Conservation (phyloP, 2,113 vertebrate genomes). For the Hemiprocne comata region DNA sequence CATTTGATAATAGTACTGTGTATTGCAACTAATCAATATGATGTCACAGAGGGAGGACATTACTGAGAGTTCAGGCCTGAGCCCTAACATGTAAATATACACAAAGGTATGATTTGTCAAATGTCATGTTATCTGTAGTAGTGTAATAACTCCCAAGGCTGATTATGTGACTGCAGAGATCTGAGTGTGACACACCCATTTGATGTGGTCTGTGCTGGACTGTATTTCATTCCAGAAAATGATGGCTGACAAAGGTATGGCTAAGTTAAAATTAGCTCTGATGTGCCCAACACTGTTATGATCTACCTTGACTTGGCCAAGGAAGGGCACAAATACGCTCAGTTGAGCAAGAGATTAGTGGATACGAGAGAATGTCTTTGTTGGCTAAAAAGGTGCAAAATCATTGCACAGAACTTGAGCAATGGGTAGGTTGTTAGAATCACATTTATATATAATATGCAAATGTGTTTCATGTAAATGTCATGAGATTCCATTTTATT, state of each 20-base stretch:
- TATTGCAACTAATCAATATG: neutral
- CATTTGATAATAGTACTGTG: neutral
- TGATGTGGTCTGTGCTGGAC: too few species aligned
- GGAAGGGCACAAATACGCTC: neutral
- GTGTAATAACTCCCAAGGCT: neutral
- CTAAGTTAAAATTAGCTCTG: neutral
- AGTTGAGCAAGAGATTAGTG: neutral
- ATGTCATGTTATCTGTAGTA: neutral
- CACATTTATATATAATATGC: neutral
- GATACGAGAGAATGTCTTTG: rapidly evolving
- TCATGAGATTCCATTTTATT: neutral
- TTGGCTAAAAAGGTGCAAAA: neutral
- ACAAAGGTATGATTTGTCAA: neutral
- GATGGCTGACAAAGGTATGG: neutral
- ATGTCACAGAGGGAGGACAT: neutral
- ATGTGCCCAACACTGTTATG: neutral
- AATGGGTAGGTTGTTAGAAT: neutral
- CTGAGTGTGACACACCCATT: neutral
- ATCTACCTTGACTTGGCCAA: neutral
- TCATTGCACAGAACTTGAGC: rapidly evolving
- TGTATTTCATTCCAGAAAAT: neutral
- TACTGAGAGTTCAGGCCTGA: neutral
- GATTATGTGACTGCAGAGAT: neutral
- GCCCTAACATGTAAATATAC: too few species aligned
- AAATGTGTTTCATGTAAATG: neutral